Evolutionary conservation across 2,113 vertebrate species (phyloP).

Genomic region (Amphiprion ocellaris): DNA sequence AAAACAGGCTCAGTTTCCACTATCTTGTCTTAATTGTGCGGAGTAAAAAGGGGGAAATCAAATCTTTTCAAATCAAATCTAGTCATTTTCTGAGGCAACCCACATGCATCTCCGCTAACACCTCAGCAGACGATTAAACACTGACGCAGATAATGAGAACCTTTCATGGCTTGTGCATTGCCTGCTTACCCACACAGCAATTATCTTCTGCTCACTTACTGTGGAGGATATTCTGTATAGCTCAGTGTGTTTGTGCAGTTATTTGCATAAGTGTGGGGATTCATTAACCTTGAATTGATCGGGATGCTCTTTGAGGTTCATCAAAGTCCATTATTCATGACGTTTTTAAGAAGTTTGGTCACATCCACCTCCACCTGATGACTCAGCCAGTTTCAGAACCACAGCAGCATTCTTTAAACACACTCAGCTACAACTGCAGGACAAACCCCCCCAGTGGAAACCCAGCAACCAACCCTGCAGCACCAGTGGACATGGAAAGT

Average conservation of each 20-base stretch:
- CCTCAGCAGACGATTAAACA: conserved; percentile 30
- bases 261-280: conserved; percentile 18
- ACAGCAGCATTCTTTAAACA: conserved; percentile 50
- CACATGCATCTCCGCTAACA: conserved; percentile 16
- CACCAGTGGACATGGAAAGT: conserved; percentile 6
- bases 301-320: conserved; percentile 9
- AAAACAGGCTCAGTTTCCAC: conserved; percentile 1
- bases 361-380: conserved; percentile 41
- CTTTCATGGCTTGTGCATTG: conserved; percentile 14
- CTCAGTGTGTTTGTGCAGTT: conserved; percentile 3
- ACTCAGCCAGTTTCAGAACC: conserved; percentile 43
- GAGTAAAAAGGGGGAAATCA: not conserved
- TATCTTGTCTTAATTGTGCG: not conserved
- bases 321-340: conserved; percentile 49
- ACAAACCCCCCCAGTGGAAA: conserved; percentile 26
- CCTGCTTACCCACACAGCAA: conserved; percentile 35
- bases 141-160: conserved; percentile 55
- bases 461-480: conserved; percentile 10
- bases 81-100: conserved; percentile 7
- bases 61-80: conserved; percentile 8
- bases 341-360: conserved; percentile 41
- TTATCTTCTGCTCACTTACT: conserved; percentile 31
- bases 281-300: conserved; percentile 41
- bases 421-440: conserved; percentile 14
- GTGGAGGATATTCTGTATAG: conserved; percentile 19